Conservation (phyloP, 1,140 invertebrate species). For the Drosophila carrolli region DNA sequence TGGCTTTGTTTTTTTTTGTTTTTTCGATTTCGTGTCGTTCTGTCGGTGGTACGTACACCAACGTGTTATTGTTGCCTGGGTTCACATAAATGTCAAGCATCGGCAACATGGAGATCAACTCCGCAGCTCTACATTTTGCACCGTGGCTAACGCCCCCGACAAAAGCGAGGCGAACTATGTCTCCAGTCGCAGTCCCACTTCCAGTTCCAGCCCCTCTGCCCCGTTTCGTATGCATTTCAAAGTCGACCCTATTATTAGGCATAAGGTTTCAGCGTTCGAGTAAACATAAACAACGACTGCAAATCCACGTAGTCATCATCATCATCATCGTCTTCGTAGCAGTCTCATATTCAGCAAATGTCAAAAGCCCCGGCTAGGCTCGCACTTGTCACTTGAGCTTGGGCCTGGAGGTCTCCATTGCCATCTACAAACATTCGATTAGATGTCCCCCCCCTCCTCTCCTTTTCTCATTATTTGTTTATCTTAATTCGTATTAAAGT, state of each 20-base stretch:
- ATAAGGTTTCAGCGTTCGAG: conserved; percentile 71
- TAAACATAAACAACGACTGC: conserved; percentile 48
- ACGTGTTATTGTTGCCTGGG: conserved; percentile 75
- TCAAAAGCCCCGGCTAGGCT: conserved; percentile 50
- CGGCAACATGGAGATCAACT: conserved; percentile 67
- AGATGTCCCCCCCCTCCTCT: conserved; percentile 11
- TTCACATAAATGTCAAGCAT: conserved; percentile 82
- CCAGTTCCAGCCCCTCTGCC: neutral
- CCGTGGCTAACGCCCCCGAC: conserved; percentile 67
- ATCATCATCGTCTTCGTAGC: conserved; percentile 30
- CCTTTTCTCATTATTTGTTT: conserved; percentile 66
- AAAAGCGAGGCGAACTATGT: conserved; percentile 1
- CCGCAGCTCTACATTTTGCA: conserved; percentile 72
- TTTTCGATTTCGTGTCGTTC: conserved; percentile 37
- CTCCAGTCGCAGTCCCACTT: neutral
- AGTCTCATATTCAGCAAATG: conserved; percentile 64
- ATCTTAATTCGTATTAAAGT: conserved; percentile 76
- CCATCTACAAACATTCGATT: conserved; percentile 40
- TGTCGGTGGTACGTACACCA: conserved; percentile 46
- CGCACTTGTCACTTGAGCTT: conserved; percentile 79
- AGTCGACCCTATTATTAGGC: conserved; percentile 81
- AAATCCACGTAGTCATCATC: conserved; percentile 41
- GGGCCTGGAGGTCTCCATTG: conserved; percentile 65
- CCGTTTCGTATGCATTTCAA: conserved; percentile 72
- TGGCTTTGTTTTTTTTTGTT: conserved; percentile 35